These are phyloP conservation scores for Apotomis turbidana DNA, from an alignment of 2,888 invertebrate species.

Conservation along the genomic window DNA sequence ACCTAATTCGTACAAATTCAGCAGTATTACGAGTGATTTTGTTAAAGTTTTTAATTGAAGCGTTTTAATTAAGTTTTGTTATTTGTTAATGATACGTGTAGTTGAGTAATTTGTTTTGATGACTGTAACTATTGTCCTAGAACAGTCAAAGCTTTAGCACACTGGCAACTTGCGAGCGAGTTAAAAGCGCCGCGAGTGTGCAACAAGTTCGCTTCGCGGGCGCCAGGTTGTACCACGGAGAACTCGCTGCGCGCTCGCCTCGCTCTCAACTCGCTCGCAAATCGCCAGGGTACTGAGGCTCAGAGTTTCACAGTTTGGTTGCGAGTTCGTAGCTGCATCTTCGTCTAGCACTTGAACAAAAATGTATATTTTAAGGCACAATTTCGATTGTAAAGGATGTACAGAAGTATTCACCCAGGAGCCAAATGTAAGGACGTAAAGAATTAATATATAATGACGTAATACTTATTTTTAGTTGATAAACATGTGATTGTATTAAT, in stretches of 20 bases:
- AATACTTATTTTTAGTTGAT: constrained; percentile 73
- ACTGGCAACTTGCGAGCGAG: no score
- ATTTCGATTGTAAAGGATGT: constrained; percentile 40
- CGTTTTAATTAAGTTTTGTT: constrained; percentile 82
- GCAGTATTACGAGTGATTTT: constrained; percentile 84
- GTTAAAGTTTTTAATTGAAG: constrained; percentile 81
- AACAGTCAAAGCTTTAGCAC: not conserved
- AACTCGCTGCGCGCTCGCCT: no score
- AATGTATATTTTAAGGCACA: constrained; percentile 39
- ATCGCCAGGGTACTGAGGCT: no score
- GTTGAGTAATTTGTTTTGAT: constrained; percentile 49
- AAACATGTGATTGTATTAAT: constrained; percentile 75
- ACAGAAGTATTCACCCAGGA: constrained; percentile 63
- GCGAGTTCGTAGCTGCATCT: constrained; percentile 22
- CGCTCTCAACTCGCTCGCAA: no score
- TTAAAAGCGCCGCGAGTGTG: no score
- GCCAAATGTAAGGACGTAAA: constrained; percentile 79
- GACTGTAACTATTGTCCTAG: constrained; percentile 14
- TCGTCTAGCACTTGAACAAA: constrained; percentile 5
- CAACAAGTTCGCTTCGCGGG: no score
- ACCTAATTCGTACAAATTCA: constrained; percentile 83
- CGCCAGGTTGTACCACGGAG: no score
- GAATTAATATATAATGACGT: constrained; percentile 70
- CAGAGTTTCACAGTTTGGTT: constrained; percentile 28
- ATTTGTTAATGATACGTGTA: constrained; percentile 75